Percentiles rank a stretch among this genome's conserved stretches.
Evolutionary conservation across 1,140 invertebrate genomes (phyloP).

Genomic region (Onthophagus taurus): DNA sequence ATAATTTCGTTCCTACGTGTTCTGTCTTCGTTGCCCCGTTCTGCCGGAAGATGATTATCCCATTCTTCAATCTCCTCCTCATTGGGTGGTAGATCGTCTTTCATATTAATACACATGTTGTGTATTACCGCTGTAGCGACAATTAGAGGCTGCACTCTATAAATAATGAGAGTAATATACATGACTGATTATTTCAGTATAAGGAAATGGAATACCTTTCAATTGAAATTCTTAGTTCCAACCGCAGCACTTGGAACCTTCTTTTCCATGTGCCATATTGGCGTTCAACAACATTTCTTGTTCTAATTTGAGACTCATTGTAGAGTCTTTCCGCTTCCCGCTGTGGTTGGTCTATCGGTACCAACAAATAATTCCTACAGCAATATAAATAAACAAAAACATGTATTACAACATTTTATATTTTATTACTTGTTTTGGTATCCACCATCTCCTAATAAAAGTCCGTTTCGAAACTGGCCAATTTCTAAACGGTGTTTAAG

Average conservation of each 20-base stretch:
- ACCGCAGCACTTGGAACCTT: conserved; percentile 33
- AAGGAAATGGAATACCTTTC: no score
- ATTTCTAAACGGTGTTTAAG: background rate
- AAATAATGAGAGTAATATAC: conserved; percentile 22
- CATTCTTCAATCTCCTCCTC: background rate
- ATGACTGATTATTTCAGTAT: no score
- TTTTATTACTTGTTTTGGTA: no score
- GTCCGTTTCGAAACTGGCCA: background rate
- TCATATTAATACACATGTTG: conserved; percentile 27
- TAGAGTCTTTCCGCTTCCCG: conserved; percentile 15
- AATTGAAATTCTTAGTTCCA: conserved; percentile 26
- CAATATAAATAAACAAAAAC: no score
- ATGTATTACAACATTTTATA: no score
- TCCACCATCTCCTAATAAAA: conserved; percentile 6
- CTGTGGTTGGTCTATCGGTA: no score
- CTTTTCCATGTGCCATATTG: conserved; percentile 35
- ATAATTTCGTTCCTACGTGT: no score
- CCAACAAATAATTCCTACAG: no score
- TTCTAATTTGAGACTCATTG: conserved; percentile 28
- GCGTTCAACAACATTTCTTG: conserved; percentile 37
- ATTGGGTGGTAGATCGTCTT: background rate
- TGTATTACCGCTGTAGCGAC: conserved; percentile 35
- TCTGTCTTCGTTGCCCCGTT: no score
- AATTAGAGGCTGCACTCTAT: conserved; percentile 31
- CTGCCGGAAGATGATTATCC: no score